Conservation (phyloP, 1,140 invertebrate genomes). For the Piezodorus guildinii region DNA sequence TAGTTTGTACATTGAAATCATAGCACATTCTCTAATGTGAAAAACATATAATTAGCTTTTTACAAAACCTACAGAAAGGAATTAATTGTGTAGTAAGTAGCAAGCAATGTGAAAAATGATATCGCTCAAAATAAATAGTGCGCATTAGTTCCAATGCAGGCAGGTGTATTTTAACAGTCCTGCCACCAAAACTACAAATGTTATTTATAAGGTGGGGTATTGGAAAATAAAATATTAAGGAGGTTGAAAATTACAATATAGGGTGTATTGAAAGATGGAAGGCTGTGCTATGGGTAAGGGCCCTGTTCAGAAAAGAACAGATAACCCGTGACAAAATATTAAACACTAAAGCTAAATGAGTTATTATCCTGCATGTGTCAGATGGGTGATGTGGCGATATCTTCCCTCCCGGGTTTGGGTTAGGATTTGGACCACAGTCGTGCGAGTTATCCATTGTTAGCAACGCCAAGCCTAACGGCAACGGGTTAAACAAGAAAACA, state of each 20-base stretch:
- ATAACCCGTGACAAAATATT: slow-evolving; percentile 11
- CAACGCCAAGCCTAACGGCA: slow-evolving; percentile 20
- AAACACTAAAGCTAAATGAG: slow-evolving; percentile 16
- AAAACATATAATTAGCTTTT: slow-evolving; percentile 4
- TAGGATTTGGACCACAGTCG: slow-evolving; percentile 21
- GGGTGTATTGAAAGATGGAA: slow-evolving; percentile 8
- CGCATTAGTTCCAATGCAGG: slow-evolving; percentile 13
- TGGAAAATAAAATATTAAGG: not conserved
- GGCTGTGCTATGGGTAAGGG: slow-evolving; percentile 2
- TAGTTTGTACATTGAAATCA: slow-evolving; percentile 11
- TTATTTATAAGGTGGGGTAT: not conserved
- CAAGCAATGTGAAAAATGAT: slow-evolving; percentile 8
- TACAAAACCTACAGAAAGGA: slow-evolving; percentile 11
- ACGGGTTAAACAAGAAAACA: slow-evolving; percentile 22
- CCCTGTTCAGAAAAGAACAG: not conserved
- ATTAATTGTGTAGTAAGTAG: slow-evolving; percentile 12
- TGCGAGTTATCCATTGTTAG: slow-evolving; percentile 23
- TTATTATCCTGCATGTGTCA: slow-evolving; percentile 11
- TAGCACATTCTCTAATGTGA: slow-evolving; percentile 7
- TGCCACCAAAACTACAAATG: slow-evolving; percentile 13
- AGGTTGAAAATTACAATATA: slow-evolving; percentile 10
- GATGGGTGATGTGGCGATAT: slow-evolving; percentile 21
- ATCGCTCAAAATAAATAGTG: not conserved
- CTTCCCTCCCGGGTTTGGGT: slow-evolving; percentile 18
- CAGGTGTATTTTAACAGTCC: slow-evolving; percentile 13